phyloP scores from a whole-genome alignment of 1,140 invertebrate species.

The Cylas formicarius region DNA sequence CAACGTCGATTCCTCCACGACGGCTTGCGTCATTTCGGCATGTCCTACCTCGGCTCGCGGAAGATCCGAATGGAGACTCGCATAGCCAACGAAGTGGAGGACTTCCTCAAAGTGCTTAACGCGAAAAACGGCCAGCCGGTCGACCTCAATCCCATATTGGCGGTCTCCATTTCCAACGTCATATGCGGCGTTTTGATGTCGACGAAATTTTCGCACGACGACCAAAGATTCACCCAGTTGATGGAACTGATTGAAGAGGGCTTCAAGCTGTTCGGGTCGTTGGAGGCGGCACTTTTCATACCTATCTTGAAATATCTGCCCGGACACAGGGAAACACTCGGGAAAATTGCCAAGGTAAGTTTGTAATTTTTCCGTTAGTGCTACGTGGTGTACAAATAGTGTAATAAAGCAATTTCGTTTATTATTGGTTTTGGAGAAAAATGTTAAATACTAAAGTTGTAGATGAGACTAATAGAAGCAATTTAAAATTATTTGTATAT shows the following conservation, averaged over 20 bases:
- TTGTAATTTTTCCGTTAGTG: too few relatives aligned
- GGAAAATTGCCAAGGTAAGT: conserved; percentile 61
- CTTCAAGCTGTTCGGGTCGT: conserved; percentile 70
- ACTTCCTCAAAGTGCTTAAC: conserved; percentile 58
- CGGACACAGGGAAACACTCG: conserved; percentile 59
- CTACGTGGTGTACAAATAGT: too few relatives aligned
- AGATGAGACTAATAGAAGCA: too few relatives aligned
- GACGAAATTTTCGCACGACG: conserved; percentile 70
- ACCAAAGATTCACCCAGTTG: conserved; percentile 67
- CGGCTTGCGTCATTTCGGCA: conserved; percentile 81
- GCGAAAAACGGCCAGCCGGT: conserved; percentile 54
- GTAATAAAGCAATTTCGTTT: too few relatives aligned
- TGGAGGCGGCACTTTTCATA: conserved; percentile 60
- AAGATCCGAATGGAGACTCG: conserved; percentile 75
- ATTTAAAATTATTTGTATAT: too few relatives aligned
- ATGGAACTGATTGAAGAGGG: conserved; percentile 82
- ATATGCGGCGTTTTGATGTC: conserved; percentile 89
- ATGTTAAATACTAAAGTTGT: too few relatives aligned
- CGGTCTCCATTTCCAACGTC: conserved; percentile 82
- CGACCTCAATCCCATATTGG: conserved; percentile 63
- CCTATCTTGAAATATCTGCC: conserved; percentile 66
- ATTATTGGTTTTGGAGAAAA: too few relatives aligned
- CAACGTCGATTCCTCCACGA: conserved; percentile 86
- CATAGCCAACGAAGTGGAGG: conserved; percentile 77
- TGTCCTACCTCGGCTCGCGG: conserved; percentile 72